phyloP scores from a whole-genome alignment of 2,888 invertebrate genomes.

The Strigamia crassipes region DNA sequence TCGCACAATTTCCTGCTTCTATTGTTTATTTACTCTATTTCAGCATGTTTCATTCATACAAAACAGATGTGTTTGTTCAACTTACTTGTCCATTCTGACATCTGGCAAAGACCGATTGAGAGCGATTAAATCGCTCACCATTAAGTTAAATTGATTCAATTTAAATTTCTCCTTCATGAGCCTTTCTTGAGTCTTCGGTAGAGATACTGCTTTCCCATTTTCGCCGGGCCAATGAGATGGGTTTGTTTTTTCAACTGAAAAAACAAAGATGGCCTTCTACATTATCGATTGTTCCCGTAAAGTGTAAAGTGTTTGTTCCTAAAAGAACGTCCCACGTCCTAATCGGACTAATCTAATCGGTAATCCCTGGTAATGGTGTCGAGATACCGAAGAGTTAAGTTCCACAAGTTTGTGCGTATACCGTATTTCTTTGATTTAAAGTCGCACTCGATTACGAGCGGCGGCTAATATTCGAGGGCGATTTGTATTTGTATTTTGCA shows the following conservation, averaged over 20 bases:
- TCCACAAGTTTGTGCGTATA: too few relatives aligned
- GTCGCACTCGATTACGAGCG: too few relatives aligned
- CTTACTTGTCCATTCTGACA: constrained; percentile 88
- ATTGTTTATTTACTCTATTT: background rate
- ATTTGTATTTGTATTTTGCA: too few relatives aligned
- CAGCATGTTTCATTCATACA: background rate
- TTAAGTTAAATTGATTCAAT: constrained; percentile 96
- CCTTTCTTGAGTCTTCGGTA: constrained; percentile 82
- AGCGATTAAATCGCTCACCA: constrained; percentile 97
- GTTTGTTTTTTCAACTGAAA: constrained; percentile 47
- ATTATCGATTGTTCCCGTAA: too few relatives aligned
- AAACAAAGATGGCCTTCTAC: background rate
- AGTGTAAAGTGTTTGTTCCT: too few relatives aligned
- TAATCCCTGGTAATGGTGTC: too few relatives aligned
- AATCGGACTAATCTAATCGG: too few relatives aligned
- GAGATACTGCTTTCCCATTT: constrained; percentile 86
- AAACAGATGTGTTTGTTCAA: background rate
- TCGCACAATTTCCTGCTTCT: too few relatives aligned
- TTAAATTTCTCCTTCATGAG: constrained; percentile 94
- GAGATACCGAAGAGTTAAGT: too few relatives aligned
- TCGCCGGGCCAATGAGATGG: constrained; percentile 79
- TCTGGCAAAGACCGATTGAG: constrained; percentile 93
- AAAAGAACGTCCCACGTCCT: too few relatives aligned
- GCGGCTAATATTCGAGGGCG: too few relatives aligned
- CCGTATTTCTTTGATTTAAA: too few relatives aligned